These are phyloP conservation scores for Tauraco erythrolophus DNA, from an alignment of 2,113 vertebrate genomes.

Conservation along the genomic window DNA sequence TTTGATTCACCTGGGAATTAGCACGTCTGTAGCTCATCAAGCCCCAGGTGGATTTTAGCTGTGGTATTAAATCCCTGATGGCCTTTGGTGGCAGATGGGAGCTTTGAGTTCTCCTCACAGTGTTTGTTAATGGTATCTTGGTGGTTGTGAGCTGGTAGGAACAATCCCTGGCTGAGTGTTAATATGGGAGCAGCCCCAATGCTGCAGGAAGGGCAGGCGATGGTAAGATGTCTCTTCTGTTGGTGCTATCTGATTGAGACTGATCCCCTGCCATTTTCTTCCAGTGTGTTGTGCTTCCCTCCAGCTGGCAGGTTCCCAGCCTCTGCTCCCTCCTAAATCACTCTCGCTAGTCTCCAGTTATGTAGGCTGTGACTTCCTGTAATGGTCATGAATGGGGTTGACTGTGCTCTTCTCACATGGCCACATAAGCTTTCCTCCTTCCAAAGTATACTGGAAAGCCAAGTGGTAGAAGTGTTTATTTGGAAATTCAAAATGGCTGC, in stretches of 20 bases:
- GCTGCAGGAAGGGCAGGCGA: rapidly evolving
- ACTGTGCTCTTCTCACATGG: background rate
- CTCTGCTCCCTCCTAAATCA: too few relatives aligned
- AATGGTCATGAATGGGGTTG: rapidly evolving
- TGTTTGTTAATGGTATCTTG: rapidly evolving
- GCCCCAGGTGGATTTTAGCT: background rate
- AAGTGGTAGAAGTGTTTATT: rapidly evolving
- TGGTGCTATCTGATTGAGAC: rapidly evolving
- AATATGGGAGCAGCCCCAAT: rapidly evolving
- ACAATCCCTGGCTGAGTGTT: rapidly evolving
- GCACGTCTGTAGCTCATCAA: background rate
- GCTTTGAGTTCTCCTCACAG: rapidly evolving
- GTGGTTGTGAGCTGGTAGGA: rapidly evolving
- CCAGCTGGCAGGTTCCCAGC: background rate
- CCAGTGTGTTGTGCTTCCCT: rapidly evolving
- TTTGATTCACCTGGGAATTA: background rate
- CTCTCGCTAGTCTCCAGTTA: rapidly evolving
- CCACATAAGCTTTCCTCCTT: rapidly evolving
- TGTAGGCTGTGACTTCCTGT: rapidly evolving
- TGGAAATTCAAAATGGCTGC: background rate
- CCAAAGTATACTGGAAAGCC: background rate
- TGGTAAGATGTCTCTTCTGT: background rate
- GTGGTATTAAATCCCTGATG: too few relatives aligned
- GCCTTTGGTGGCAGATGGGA: rapidly evolving
- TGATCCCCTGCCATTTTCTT: rapidly evolving